phyloP scores from a whole-genome alignment of 1,140 invertebrate species.

The Acarapis woodi region DNA sequence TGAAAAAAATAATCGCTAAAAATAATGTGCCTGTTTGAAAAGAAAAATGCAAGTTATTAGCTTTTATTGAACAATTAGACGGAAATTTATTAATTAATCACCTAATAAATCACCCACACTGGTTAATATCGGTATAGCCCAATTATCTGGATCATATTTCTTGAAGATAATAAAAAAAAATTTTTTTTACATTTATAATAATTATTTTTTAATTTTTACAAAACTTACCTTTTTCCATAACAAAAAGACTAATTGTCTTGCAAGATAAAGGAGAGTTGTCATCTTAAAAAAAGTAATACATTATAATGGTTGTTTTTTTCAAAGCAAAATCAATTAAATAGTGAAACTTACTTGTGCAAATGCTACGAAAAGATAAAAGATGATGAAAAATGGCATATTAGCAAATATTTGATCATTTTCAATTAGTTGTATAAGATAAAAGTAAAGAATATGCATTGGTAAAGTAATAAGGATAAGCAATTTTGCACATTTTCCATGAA shows the following conservation, averaged over 20 bases:
- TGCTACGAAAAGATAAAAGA: background rate
- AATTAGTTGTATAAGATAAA: conserved; percentile 54
- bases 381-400: background rate
- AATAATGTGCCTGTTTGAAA: too few relatives aligned
- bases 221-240: too few relatives aligned
- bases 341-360: background rate
- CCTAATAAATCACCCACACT: conserved; percentile 73
- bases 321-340: background rate
- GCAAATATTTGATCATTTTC: conserved; percentile 14
- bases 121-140: conserved; percentile 48
- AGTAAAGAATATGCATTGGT: conserved; percentile 69
- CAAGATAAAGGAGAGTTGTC: background rate
- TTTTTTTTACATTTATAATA: conserved; percentile 48
- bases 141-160: conserved; percentile 21
- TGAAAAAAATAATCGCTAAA: too few relatives aligned
- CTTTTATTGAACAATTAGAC: too few relatives aligned
- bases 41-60: too few relatives aligned
- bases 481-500: conserved; percentile 34
- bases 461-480: conserved; percentile 53
- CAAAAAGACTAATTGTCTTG: background rate
- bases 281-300: background rate
- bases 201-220: too few relatives aligned
- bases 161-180: conserved; percentile 66
- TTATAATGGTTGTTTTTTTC: background rate
- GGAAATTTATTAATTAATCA: too few relatives aligned